phyloP scores from a whole-genome alignment of 2,797 vertebrate species.

The Cirrhinus molitorella region DNA sequence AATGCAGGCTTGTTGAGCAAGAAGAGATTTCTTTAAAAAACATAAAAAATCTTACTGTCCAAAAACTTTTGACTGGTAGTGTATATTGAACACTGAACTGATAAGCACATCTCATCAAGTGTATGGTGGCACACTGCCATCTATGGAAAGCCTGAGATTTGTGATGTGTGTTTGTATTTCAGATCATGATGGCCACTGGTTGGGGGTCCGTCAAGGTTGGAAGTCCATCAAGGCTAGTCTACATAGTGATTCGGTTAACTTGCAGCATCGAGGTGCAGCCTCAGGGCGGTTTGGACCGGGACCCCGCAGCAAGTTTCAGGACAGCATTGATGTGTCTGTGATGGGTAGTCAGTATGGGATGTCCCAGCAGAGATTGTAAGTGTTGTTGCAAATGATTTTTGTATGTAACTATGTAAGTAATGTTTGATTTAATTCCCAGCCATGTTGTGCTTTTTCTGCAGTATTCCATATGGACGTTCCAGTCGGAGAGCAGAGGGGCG shows the following conservation, averaged over 20 bases:
- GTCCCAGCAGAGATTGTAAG: slow-evolving; percentile 78
- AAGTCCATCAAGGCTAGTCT: slow-evolving; percentile 80
- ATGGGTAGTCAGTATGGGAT: slow-evolving; percentile 79
- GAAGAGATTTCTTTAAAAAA: no score
- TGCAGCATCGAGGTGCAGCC: slow-evolving; percentile 74
- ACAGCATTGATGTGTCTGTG: slow-evolving; percentile 84
- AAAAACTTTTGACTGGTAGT: no score
- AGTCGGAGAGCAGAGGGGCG: slow-evolving; percentile 77
- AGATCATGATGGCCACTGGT: slow-evolving; percentile 87
- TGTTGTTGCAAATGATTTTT: neutral
- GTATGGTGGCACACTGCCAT: neutral
- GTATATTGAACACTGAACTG: neutral
- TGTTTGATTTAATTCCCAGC: neutral
- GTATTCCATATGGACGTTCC: slow-evolving; percentile 82
- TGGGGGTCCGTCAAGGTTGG: slow-evolving; percentile 82
- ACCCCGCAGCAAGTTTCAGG: slow-evolving; percentile 75
- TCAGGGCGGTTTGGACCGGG: slow-evolving; percentile 71
- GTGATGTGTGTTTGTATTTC: neutral
- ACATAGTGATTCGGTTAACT: slow-evolving; percentile 69
- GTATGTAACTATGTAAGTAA: neutral
- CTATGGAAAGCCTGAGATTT: neutral
- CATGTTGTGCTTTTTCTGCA: slow-evolving; percentile 60
- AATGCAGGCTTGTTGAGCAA: no score
- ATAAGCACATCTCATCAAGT: neutral
- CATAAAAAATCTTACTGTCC: no score